A percentile compares a stretch with the other conserved stretches of the same genome.
Conservation (phyloP, 1,140 invertebrate species). For the Trachelipus rathkii region DNA sequence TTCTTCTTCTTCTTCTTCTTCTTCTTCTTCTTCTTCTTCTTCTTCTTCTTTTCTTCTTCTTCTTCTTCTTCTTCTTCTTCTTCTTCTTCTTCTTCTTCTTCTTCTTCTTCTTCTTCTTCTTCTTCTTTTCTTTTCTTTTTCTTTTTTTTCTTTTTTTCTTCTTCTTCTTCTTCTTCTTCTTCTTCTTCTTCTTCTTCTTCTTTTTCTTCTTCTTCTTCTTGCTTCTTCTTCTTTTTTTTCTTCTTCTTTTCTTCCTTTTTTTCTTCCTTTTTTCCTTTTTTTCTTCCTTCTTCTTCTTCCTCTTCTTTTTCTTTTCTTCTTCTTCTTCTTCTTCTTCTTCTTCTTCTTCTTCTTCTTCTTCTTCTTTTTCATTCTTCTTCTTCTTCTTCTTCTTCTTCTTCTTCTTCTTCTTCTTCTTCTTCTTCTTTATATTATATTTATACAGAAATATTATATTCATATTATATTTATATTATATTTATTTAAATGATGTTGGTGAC, state of each 20-base stretch:
- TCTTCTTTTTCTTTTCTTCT: slow-evolving; percentile 9
- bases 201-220: too few relatives aligned
- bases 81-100: slow-evolving; percentile 9
- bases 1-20: slow-evolving; percentile 3
- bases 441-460: too few relatives aligned
- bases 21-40: too few relatives aligned
- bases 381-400: slow-evolving; percentile 8
- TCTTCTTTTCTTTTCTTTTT: background rate
- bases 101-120: slow-evolving; percentile 9
- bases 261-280: background rate
- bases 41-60: slow-evolving; percentile 9
- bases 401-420: background rate
- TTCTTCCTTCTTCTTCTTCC: slow-evolving; percentile 1
- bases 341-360: too few relatives aligned
- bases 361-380: too few relatives aligned
- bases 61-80: slow-evolving; percentile 9
- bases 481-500: too few relatives aligned
- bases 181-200: slow-evolving; percentile 8
- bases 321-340: too few relatives aligned
- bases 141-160: background rate
- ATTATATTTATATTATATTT: too few relatives aligned
- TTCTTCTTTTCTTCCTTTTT: background rate
- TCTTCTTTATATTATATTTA: too few relatives aligned
- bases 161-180: too few relatives aligned
- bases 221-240: too few relatives aligned